Percentiles rank a stretch among this genome's conserved stretches.
phyloP scores from a whole-genome alignment of 1,140 invertebrate genomes.

The Drosophila bifasciata region DNA sequence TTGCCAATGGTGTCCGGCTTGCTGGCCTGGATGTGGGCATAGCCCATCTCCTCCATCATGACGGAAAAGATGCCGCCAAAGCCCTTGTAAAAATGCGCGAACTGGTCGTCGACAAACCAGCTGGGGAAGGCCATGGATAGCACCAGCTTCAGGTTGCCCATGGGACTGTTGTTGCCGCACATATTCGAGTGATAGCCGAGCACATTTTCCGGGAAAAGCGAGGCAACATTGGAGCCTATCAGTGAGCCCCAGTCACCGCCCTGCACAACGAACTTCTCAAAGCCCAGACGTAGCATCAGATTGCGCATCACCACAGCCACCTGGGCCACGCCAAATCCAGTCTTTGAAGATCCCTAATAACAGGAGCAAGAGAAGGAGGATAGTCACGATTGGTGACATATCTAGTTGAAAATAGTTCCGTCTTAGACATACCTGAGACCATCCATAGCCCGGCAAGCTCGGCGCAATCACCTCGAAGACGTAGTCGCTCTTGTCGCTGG shows the following conservation, averaged over 20 bases:
- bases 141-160: conserved; percentile 43
- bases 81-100: conserved; percentile 87
- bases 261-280: conserved; percentile 91
- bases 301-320: conserved; percentile 91
- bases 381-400: neutral
- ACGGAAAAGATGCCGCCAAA: conserved; percentile 84
- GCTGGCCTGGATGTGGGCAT: conserved; percentile 93
- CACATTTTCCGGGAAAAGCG: conserved; percentile 89
- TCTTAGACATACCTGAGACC: conserved; percentile 87
- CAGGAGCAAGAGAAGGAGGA: neutral
- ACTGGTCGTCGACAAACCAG: conserved; percentile 86
- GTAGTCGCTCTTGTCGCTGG: conserved; percentile 86
- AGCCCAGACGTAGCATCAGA: conserved; percentile 92
- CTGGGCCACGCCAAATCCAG: conserved; percentile 87
- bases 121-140: conserved; percentile 85
- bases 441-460: conserved; percentile 94
- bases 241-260: conserved; percentile 92
- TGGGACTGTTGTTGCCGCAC: conserved; percentile 80
- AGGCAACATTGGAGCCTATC: conserved; percentile 87
- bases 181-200: conserved; percentile 87
- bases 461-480: conserved; percentile 92
- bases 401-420: neutral
- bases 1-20: conserved; percentile 95
- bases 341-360: conserved; percentile 85
- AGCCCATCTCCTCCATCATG: conserved; percentile 90